Base-by-base conservation (phyloP, 2,888 invertebrate species). In the Cephonodes hylas region DNA sequence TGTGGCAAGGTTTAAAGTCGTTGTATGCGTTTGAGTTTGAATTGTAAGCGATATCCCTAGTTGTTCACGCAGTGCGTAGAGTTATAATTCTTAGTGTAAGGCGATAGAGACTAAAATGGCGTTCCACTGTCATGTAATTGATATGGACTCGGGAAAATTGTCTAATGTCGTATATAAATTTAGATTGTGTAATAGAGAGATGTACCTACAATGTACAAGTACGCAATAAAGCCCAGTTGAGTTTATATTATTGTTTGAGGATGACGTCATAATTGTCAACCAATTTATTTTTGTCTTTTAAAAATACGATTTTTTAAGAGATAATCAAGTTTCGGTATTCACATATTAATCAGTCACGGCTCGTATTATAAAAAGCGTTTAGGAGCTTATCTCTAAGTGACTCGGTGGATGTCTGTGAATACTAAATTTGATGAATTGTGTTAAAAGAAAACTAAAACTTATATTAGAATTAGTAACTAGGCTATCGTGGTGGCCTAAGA, bases 41-140 rank as follows among this genome's bases (percentile, higher is more conserved):
- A 80, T 82, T 89, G 91, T 85, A 89, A 91, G 71, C 78, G 90
- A 91, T 90, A 91, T 86, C 86, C 89, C 87, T 84, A 82, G 86
- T 87, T 82, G 85, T 85, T 80, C 66, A 75, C 70, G 64, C 31
- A 34, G 23, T 20, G 31, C 48, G 58, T 67, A 66, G 63, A 61
- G 69, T 62, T 84, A 67, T 76, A 58, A 59, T 58, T 70, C 74
- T 67, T 86, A 69, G 62, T 0, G 0, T 0, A 1, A 38, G 7
- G 18, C 0, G 0, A 63, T 76, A 84, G 64, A 69, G 72, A 66
- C 69, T 58, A 64, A 65, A 74, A 73, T 85, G 38, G 68, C 6
- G n/a, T 63, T 64, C 6, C 1, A n/a, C 5, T 4, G 0, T 2
- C 18, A 57, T 81, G 91, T 85, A 86, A 90, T 89, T 85, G 89